A percentile compares a stretch with the other conserved stretches of the same genome.
These are phyloP conservation scores for Zapornia atra DNA, from an alignment of 2,113 vertebrate species.

Conservation along the genomic window DNA sequence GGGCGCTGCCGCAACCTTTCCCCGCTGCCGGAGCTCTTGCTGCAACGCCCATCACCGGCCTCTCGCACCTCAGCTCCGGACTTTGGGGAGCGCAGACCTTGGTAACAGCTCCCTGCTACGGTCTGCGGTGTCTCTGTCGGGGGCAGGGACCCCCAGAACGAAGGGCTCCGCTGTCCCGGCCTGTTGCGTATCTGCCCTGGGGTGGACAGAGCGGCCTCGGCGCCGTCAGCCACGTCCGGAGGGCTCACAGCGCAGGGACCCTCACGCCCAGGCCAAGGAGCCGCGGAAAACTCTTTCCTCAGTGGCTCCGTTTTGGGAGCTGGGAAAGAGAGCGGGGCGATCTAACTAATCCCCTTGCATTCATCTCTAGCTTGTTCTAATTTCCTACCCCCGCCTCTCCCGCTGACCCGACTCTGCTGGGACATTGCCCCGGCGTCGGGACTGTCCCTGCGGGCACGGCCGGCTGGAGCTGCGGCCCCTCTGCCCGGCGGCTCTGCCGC, in stretches of 20 bases:
- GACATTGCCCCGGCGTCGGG: too few species aligned
- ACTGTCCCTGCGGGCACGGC: neutral
- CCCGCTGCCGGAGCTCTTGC: neutral
- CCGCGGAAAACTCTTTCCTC: neutral
- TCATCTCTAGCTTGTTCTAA: neutral
- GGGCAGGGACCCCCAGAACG: neutral
- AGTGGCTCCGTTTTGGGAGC: neutral
- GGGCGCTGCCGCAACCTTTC: fast-evolving
- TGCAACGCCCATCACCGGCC: fast-evolving
- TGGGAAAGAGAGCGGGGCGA: too few species aligned
- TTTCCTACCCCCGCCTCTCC: neutral
- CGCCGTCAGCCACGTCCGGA: neutral
- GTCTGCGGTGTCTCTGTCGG: fast-evolving
- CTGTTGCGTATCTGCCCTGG: neutral
- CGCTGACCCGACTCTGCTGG: fast-evolving
- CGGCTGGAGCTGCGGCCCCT: neutral
- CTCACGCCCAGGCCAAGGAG: neutral
- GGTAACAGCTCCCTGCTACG: neutral
- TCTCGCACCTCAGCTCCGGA: fast-evolving
- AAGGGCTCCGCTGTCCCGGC: neutral
- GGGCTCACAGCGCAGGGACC: neutral
- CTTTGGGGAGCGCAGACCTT: neutral
- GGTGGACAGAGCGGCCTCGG: too few species aligned
- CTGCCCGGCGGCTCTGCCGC: too few species aligned
- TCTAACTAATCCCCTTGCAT: neutral